These are phyloP conservation scores for Upupa epops DNA, from an alignment of 2,113 vertebrate species.

Conservation along the genomic window DNA sequence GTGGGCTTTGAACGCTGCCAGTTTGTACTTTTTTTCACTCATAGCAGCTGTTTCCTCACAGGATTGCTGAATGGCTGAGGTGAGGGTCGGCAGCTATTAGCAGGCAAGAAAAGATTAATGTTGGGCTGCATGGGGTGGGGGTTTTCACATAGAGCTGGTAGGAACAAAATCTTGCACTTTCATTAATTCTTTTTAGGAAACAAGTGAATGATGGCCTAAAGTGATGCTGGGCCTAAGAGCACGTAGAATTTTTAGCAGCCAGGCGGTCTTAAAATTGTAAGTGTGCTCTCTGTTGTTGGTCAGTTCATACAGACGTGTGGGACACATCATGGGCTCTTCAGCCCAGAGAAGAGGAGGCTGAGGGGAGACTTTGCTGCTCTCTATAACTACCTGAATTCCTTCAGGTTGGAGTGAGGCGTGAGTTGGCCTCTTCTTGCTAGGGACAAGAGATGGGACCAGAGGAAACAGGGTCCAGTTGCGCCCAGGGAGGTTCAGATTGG, in stretches of 20 bases:
- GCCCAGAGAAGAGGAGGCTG: too few species aligned
- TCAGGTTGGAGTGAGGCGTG: too few species aligned
- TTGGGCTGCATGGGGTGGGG: background rate
- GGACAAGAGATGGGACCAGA: too few species aligned
- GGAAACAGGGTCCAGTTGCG: too few species aligned
- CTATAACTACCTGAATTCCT: too few species aligned
- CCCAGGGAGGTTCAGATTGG: too few species aligned
- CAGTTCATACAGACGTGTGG: background rate
- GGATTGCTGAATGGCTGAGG: background rate
- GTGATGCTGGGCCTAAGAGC: background rate
- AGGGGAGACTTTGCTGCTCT: too few species aligned
- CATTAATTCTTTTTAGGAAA: background rate
- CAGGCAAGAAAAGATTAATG: background rate
- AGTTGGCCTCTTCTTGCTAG: too few species aligned
- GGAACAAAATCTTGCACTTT: background rate
- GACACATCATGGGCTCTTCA: background rate
- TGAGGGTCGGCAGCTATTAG: background rate
- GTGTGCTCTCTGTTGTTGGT: background rate
- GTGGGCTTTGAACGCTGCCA: background rate
- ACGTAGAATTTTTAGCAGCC: background rate
- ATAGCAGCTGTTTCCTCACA: conserved; percentile 6
- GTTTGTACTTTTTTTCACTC: background rate
- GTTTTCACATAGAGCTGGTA: background rate
- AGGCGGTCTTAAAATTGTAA: background rate
- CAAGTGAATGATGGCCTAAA: background rate